These are phyloP conservation scores for Apamea monoglypha DNA, from an alignment of 2,888 invertebrate species.

Conservation along the genomic window DNA sequence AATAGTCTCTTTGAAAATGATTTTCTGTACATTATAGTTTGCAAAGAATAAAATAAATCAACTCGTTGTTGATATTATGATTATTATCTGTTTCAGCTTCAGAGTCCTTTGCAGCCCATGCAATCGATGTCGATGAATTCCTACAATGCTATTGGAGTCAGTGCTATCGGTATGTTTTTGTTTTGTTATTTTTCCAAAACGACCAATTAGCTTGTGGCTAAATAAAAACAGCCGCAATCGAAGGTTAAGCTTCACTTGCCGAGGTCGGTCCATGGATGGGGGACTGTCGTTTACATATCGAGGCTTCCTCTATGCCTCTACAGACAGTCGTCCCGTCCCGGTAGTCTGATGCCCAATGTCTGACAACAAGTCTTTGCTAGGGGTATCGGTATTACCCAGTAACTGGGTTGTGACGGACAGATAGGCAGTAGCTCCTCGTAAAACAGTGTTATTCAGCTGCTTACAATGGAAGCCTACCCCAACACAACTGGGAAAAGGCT, in stretches of 20 bases:
- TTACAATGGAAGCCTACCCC: background rate
- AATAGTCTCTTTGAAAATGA: background rate
- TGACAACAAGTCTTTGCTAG: background rate
- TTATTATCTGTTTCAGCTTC: slow-evolving; percentile 77
- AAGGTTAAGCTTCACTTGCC: too few species aligned
- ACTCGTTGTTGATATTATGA: background rate
- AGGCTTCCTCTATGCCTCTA: background rate
- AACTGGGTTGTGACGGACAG: background rate
- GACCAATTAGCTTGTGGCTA: background rate
- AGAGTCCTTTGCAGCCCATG: slow-evolving; percentile 84
- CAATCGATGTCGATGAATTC: slow-evolving; percentile 86
- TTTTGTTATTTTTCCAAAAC: background rate
- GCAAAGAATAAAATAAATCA: background rate
- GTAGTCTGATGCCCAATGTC: background rate
- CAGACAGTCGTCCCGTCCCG: background rate
- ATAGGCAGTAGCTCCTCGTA: background rate
- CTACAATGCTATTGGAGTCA: slow-evolving; percentile 84
- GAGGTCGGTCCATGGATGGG: background rate
- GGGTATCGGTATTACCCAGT: background rate
- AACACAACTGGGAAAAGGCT: background rate
- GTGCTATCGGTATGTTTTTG: slow-evolving; percentile 78
- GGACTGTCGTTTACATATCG: background rate
- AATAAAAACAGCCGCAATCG: background rate
- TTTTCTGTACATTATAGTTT: background rate
- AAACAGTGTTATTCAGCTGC: background rate